Base-by-base conservation (phyloP, 2,888 invertebrate species). In the Cybosia mesomella region DNA sequence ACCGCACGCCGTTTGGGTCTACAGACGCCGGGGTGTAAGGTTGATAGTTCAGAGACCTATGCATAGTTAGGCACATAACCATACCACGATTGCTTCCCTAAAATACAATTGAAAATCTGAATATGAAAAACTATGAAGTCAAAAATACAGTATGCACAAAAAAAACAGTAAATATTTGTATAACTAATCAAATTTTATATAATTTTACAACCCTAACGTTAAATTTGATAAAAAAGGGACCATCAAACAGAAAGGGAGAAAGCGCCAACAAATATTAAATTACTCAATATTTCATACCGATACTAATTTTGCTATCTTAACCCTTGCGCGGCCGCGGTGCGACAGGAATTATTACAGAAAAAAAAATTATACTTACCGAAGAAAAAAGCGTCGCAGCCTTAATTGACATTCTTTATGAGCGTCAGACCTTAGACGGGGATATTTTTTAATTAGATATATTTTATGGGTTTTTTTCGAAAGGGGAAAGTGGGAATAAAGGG, bases 391-490 rank as follows among this genome's bases (percentile, higher is more conserved):
- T 91, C 92, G 90, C 89, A 83, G 75, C 76, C 91, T 90, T 95
- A 95, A 95, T 95, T 95, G 95, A 94, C 95, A 95, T 95, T 95
- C 95, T 95, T 95, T 95, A 95, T 94, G 94, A 91, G 89, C 94
- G 95, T 93, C 94, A 94, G 94, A 90, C 94, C 94, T 92, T 91
- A 92, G 90, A 91, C 90, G 91, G 90, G 95, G 93, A 95, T 95
- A 95, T 95, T 95, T 95, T 95, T 95, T 95, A 95, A 95, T 95
- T 95, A 95, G 95, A 95, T 95, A 95, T 95, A 95, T 95, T 95
- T 95, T 95, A 95, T 95, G 95, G 90, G 90, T 92, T 95, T 94
- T 94, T 95, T 94, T 89, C 91, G 88, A 92, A 94, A 90, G 93
- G 93, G 93, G 91, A 86, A 86, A 87, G 88, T 85, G 86, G 87